Conservation (phyloP, 1,140 invertebrate species). For the Cataglyphis hispanica region DNA sequence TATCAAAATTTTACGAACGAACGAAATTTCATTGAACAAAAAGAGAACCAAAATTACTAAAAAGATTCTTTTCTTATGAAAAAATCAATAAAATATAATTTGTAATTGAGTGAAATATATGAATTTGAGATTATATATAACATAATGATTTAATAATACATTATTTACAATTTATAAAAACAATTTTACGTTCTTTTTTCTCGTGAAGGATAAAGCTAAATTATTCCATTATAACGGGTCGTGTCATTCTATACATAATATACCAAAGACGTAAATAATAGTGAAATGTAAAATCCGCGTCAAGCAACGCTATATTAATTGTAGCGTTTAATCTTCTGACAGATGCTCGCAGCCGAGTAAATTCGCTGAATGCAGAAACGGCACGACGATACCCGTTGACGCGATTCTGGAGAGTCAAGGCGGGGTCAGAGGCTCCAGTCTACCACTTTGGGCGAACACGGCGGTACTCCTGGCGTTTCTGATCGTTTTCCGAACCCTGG, state of each 20-base stretch:
- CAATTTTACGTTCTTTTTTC: not conserved
- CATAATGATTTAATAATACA: not conserved
- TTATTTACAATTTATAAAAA: not conserved
- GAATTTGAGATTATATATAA: not conserved
- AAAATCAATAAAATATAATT: not conserved
- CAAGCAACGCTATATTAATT: not conserved
- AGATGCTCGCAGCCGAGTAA: conserved; percentile 91
- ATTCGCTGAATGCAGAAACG: conserved; percentile 89
- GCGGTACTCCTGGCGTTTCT: conserved; percentile 91
- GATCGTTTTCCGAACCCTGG: conserved; percentile 91
- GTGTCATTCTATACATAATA: not conserved
- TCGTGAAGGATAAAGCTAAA: not conserved
- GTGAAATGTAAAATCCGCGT: not conserved
- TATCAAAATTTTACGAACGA: not conserved
- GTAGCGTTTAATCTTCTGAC: conserved; percentile 47
- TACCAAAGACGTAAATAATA: not conserved
- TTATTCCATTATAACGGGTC: not conserved
- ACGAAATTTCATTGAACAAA: not conserved
- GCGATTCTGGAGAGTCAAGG: conserved; percentile 90
- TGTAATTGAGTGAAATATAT: not conserved
- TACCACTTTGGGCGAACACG: conserved; percentile 92
- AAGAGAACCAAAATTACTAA: not conserved
- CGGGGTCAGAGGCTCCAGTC: conserved; percentile 85
- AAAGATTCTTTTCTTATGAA: not conserved
- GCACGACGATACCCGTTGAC: conserved; percentile 89